These are phyloP conservation scores for Platynereis dumerilii DNA, from an alignment of 2,888 invertebrate genomes.

Conservation along the genomic window DNA sequence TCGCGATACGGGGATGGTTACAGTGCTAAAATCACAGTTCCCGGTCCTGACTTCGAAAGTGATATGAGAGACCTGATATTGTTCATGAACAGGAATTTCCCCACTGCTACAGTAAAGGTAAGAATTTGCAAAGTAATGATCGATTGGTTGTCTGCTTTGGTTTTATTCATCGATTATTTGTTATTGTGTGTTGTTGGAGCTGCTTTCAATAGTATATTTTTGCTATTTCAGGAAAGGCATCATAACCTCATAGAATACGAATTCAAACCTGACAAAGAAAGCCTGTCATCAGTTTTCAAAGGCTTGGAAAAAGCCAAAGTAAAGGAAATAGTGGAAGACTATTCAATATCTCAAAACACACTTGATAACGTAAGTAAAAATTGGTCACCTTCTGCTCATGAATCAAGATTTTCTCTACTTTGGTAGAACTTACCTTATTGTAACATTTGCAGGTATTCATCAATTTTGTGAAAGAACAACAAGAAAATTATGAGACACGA, in stretches of 20 bases:
- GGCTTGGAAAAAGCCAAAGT: constrained; percentile 12
- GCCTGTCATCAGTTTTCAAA: constrained; percentile 14
- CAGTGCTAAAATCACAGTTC: constrained; percentile 14
- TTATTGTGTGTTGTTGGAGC: background rate
- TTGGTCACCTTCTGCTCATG: background rate
- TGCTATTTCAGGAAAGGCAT: constrained; percentile 14
- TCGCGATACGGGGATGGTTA: constrained; percentile 24
- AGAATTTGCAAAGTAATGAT: background rate
- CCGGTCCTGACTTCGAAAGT: constrained; percentile 14
- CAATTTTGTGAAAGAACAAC: constrained; percentile 22
- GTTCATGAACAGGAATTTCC: constrained; percentile 12
- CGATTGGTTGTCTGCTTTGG: background rate
- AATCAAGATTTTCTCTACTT: background rate
- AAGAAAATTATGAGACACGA: background rate
- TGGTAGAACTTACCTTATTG: background rate
- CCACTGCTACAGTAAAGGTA: constrained; percentile 21
- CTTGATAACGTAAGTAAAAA: constrained; percentile 20
- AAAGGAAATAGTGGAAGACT: constrained; percentile 9
- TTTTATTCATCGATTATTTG: background rate
- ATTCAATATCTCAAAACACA: constrained; percentile 26
- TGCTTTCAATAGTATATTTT: background rate
- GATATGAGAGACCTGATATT: constrained; percentile 14
- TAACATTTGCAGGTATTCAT: constrained; percentile 18
- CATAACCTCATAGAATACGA: constrained; percentile 20
- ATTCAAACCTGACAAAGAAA: constrained; percentile 11